phyloP scores from a whole-genome alignment of 1,140 invertebrate genomes.

The Pomacea maculata region DNA sequence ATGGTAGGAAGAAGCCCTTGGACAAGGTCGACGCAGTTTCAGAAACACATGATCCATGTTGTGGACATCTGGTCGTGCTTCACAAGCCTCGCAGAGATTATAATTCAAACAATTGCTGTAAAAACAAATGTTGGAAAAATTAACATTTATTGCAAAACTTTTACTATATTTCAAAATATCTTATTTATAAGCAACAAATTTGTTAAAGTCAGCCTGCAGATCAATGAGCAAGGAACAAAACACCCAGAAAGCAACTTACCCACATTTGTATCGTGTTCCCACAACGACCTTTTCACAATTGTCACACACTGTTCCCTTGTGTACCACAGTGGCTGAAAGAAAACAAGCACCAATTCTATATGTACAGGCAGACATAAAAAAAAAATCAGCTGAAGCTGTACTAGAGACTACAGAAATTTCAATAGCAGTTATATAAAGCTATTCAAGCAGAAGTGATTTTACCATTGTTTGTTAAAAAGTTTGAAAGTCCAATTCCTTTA shows the following conservation, averaged over 20 bases:
- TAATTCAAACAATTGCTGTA: conserved; percentile 61
- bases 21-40: conserved; percentile 56
- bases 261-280: conserved; percentile 63
- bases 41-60: conserved; percentile 58
- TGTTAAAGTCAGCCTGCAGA: neutral
- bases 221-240: neutral
- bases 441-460: too few relatives aligned
- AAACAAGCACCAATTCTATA: neutral
- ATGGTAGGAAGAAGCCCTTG: conserved; percentile 25
- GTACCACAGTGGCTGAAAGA: conserved; percentile 49
- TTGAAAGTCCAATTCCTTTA: too few relatives aligned
- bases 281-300: conserved; percentile 57
- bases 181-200: neutral
- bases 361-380: too few relatives aligned
- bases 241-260: conserved; percentile 41
- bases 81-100: conserved; percentile 64
- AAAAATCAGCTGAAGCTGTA: too few relatives aligned
- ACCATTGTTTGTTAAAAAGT: too few relatives aligned
- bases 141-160: neutral
- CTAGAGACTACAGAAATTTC: too few relatives aligned
- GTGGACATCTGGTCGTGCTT: conserved; percentile 49
- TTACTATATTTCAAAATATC: too few relatives aligned
- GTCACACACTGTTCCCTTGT: conserved; percentile 60
- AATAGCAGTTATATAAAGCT: too few relatives aligned
- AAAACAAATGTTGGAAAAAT: conserved; percentile 2